Evolutionary conservation across 2,888 invertebrate species (phyloP), one percentile per base, ranked within the genome.

Genomic region (Zaprionus lineosus): DNA sequence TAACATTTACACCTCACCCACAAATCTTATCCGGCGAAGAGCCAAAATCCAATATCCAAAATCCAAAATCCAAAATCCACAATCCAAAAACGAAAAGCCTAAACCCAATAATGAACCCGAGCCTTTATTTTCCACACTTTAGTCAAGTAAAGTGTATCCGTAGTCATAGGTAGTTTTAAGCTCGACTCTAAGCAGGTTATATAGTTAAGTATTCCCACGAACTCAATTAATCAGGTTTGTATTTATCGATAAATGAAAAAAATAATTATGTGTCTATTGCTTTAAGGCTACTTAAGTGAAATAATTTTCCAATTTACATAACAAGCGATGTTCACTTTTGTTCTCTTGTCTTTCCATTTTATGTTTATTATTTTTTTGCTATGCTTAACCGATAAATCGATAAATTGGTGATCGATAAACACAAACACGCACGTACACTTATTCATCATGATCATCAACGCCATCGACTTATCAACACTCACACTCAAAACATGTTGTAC

Each of bases 291-390:
- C 31, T 55, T 47, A 16, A 53, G 21, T 28, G 40, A 36, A 21
- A 21, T 7, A 24, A 3, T 2, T 18, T n/a, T 33, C 16, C 7
- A 52, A 14, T 34, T 56, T 55, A 21, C 16, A 37, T 31, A 36
- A 47, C 15, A 34, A 53, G 19, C 44, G 33, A 55, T 69, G 71
- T 55, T 70, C 51, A 74, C n/a, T 66, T 59, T 43, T 18, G 60
- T 48, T 61, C 60, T 70, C 64, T 68, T 67, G 58, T 65, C 51
- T 72, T 47, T 68, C 47, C 70, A 5, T n/a, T 24, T 24, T 24
- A 7, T 24, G 2, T 24, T 24, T 24, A n/a, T 3, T 24, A n/a
- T 50, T 57, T 59, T 74, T 60, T 64, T 70, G 51, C 66, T 51
- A 55, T 34, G 56, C 48, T 44, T 31, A 39, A 21, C 31, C 39